Conservation (phyloP, 2,888 invertebrate species). For the Atethmia centrago region DNA sequence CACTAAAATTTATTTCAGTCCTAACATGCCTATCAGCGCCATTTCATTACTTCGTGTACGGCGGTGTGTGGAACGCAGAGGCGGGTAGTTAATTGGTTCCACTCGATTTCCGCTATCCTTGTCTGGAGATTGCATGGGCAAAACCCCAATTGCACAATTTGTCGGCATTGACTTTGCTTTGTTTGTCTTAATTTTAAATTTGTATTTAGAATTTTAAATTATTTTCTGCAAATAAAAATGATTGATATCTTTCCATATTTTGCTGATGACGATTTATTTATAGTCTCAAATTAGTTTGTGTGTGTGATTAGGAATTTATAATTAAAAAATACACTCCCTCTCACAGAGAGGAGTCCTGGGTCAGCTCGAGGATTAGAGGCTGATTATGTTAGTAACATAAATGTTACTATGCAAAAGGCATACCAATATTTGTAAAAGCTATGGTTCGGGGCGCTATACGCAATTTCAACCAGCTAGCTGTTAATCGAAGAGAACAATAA, state of each 20-base stretch:
- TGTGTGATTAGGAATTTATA: too few relatives aligned
- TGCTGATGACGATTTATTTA: background rate
- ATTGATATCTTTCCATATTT: background rate
- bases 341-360: too few relatives aligned
- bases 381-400: too few relatives aligned
- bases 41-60: slow-evolving; percentile 4
- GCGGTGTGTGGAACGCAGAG: background rate
- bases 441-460: too few relatives aligned
- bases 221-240: too few relatives aligned
- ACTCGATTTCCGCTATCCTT: slow-evolving; percentile 44
- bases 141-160: slow-evolving; percentile 34
- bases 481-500: too few relatives aligned
- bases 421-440: too few relatives aligned
- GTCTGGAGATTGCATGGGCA: slow-evolving; percentile 20
- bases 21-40: background rate
- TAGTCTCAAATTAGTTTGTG: background rate
- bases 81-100: slow-evolving; percentile 23
- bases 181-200: background rate
- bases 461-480: too few relatives aligned
- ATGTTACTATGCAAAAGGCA: too few relatives aligned
- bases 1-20: background rate
- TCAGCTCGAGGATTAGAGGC: too few relatives aligned
- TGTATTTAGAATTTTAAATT: too few relatives aligned
- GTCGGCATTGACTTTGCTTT: background rate
- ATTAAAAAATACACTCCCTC: too few relatives aligned